phyloP scores from a whole-genome alignment of 1,140 invertebrate genomes.

The Adelges cooleyi region DNA sequence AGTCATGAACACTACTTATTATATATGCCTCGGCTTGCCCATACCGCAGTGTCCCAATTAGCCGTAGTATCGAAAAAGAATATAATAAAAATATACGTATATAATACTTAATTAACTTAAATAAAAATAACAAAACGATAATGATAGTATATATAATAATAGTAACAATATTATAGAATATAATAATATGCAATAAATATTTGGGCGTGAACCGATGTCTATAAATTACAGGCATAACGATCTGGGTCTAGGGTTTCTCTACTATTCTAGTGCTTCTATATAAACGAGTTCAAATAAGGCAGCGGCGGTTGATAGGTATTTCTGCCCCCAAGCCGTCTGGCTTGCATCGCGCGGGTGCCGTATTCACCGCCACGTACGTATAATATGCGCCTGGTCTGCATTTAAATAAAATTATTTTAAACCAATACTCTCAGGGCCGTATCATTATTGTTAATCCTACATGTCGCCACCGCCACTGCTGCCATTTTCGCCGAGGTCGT shows the following conservation, averaged over 20 bases:
- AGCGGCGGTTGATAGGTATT: constrained; percentile 1
- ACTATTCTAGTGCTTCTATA: not conserved
- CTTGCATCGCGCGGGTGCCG: not conserved
- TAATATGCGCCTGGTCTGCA: not conserved
- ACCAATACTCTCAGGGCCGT: constrained; percentile 3
- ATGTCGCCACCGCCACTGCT: too few species aligned
- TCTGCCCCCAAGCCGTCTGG: not conserved
- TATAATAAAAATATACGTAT: not conserved
- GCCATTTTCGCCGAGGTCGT: too few species aligned
- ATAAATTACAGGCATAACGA: constrained; percentile 26
- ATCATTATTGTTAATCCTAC: not conserved
- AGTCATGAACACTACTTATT: too few species aligned
- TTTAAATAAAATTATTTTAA: constrained; percentile 26
- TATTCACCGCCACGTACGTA: not conserved
- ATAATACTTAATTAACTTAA: not conserved
- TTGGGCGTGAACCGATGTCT: constrained; percentile 23
- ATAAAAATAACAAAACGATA: not conserved
- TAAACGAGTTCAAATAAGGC: constrained; percentile 20
- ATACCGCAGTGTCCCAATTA: not conserved
- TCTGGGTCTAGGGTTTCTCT: constrained; percentile 17
- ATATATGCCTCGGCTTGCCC: too few species aligned
- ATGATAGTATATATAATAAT: not conserved
- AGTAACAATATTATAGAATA: not conserved
- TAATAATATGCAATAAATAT: constrained; percentile 3
- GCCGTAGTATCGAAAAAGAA: not conserved